phyloP scores from a whole-genome alignment of 2,888 invertebrate genomes.

The Saturnia pavonia region DNA sequence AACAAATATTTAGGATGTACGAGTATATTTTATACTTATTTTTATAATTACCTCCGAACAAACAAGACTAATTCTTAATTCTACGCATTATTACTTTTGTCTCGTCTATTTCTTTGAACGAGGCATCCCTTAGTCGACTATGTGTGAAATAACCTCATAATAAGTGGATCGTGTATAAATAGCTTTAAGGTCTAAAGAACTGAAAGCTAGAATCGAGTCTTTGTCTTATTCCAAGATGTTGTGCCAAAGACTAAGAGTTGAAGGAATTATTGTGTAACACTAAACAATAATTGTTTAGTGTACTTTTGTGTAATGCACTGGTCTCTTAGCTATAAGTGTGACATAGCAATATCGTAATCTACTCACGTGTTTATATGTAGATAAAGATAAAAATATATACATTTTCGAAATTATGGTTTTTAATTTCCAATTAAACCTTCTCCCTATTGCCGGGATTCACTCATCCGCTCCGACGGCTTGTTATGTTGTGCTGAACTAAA shows the following conservation, averaged over 20 bases:
- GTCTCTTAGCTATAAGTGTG: constrained; percentile 71
- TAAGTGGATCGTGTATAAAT: constrained; percentile 52
- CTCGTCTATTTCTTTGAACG: background rate
- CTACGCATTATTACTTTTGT: too few species aligned
- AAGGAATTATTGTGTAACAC: constrained; percentile 59
- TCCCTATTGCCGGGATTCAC: background rate
- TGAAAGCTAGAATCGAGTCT: constrained; percentile 73
- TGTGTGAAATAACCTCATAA: constrained; percentile 29
- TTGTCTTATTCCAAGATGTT: constrained; percentile 77
- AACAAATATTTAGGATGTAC: too few species aligned
- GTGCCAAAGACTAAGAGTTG: constrained; percentile 79
- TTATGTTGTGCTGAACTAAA: too few species aligned
- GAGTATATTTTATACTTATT: too few species aligned
- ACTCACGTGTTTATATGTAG: constrained; percentile 79
- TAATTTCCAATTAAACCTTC: constrained; percentile 20
- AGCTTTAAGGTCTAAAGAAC: constrained; percentile 64
- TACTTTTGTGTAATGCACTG: constrained; percentile 70
- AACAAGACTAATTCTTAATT: too few species aligned
- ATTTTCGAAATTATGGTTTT: constrained; percentile 53
- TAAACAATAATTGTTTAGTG: constrained; percentile 17
- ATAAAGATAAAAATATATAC: constrained; percentile 74
- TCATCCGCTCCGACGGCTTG: too few species aligned
- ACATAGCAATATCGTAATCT: constrained; percentile 72
- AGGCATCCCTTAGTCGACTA: constrained; percentile 24
- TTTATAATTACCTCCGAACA: too few species aligned